Conservation (phyloP, 2,888 invertebrate species). For the Caenorhabditis becei region DNA sequence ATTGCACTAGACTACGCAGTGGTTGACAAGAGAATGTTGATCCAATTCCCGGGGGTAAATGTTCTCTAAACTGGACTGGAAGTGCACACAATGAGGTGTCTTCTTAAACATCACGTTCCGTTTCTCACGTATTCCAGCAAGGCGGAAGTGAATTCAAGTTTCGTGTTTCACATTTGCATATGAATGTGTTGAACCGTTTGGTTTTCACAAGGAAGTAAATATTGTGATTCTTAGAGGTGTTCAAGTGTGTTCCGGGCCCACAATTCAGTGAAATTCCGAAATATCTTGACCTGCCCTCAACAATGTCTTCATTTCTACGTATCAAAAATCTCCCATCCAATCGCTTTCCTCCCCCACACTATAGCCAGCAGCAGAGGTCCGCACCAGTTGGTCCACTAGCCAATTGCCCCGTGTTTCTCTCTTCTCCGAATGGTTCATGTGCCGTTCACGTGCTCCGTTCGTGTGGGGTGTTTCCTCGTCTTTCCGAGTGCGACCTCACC, state of each 20-base stretch:
- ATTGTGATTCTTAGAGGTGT: not conserved
- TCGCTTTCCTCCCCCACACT: not conserved
- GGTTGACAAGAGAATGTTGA: not conserved
- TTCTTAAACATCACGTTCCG: constrained; percentile 10
- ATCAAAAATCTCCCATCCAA: constrained; percentile 4
- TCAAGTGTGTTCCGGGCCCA: no score
- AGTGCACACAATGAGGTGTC: not conserved
- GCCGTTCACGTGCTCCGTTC: constrained; percentile 50
- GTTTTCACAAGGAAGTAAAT: constrained; percentile 17
- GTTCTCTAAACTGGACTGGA: not conserved
- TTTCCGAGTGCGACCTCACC: constrained; percentile 37
- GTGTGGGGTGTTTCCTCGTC: constrained; percentile 40
- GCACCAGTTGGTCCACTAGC: not conserved
- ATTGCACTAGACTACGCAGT: constrained; percentile 23
- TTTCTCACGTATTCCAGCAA: constrained; percentile 14
- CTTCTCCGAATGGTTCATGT: constrained; percentile 12
- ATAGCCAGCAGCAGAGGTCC: not conserved
- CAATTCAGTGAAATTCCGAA: no score
- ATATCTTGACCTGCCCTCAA: no score
- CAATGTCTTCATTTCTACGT: not conserved
- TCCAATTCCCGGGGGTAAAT: not conserved
- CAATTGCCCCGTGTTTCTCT: not conserved
- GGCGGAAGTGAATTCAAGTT: not conserved
- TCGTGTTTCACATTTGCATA: not conserved
- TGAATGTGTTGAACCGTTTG: not conserved